Percentiles rank a stretch among this genome's conserved stretches.
phyloP scores from a whole-genome alignment of 2,113 vertebrate genomes.

The Oncorhynchus clarkii region DNA sequence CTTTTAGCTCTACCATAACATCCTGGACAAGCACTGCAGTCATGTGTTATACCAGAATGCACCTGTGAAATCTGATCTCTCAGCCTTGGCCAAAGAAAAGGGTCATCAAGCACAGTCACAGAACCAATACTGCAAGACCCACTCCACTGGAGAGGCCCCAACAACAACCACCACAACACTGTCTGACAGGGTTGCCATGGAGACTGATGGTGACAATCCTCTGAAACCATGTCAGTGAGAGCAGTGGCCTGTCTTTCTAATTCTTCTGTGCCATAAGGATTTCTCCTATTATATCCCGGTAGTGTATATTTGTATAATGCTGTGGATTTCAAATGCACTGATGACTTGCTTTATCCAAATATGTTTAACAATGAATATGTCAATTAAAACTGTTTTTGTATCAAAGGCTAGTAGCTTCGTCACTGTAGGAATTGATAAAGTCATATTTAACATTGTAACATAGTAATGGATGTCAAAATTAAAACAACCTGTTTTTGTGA shows the following conservation, averaged over 20 bases:
- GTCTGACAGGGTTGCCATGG: neutral
- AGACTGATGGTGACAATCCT: neutral
- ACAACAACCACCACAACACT: neutral
- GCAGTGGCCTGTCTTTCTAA: neutral
- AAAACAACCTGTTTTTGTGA: neutral
- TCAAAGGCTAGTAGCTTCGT: too few species aligned
- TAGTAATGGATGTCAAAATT: neutral
- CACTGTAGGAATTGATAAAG: too few species aligned
- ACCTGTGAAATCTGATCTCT: slow-evolving; percentile 17
- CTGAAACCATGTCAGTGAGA: neutral
- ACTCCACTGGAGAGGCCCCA: neutral
- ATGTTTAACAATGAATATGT: neutral
- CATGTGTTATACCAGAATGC: slow-evolving; percentile 53
- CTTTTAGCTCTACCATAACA: slow-evolving; percentile 67
- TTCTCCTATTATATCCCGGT: neutral
- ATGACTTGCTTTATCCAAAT: neutral
- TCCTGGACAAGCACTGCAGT: slow-evolving; percentile 25
- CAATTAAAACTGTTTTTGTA: neutral
- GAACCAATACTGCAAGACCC: slow-evolving; percentile 43
- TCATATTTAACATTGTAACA: neutral
- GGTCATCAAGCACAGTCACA: neutral
- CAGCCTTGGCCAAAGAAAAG: slow-evolving; percentile 20
- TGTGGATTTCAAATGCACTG: neutral
- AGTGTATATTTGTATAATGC: neutral
- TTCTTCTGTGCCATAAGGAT: neutral